These are phyloP conservation scores for Leuciscus waleckii DNA, from an alignment of 2,797 vertebrate genomes.

Conservation along the genomic window DNA sequence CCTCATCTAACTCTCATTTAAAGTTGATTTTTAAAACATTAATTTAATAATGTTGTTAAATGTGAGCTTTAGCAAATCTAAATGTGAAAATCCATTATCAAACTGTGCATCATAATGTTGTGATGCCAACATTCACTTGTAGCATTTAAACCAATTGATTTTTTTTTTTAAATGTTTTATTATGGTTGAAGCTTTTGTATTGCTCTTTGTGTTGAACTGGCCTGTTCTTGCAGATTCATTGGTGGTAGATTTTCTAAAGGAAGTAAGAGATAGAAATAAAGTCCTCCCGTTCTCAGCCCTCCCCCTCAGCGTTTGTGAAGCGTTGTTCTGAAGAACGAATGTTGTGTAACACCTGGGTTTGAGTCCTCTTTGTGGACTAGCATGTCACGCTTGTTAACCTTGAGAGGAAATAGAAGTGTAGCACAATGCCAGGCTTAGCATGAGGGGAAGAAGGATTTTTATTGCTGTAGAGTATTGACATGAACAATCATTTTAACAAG, in stretches of 20 bases:
- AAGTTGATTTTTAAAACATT: not conserved
- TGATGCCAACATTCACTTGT: not conserved
- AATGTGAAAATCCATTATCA: not conserved
- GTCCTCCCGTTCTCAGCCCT: slow-evolving; percentile 3
- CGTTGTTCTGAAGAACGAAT: slow-evolving; percentile 47
- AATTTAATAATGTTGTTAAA: not conserved
- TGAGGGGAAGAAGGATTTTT: slow-evolving; percentile 45
- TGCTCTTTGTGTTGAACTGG: not conserved
- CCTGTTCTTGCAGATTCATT: slow-evolving; percentile 28
- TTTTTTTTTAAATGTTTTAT: not conserved
- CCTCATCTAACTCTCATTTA: not conserved
- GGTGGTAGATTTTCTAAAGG: not conserved
- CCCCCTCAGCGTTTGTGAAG: slow-evolving; percentile 20
- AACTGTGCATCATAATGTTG: not conserved
- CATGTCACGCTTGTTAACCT: slow-evolving; percentile 34
- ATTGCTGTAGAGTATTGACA: slow-evolving; percentile 49
- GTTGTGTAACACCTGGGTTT: slow-evolving; percentile 59
- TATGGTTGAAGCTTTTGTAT: slow-evolving; percentile 25
- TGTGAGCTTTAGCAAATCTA: not conserved
- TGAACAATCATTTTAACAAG: slow-evolving; percentile 22
- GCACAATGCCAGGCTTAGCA: slow-evolving; percentile 51
- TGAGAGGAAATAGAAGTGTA: slow-evolving; percentile 50
- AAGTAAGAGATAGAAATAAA: slow-evolving; percentile 12
- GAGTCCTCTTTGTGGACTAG: slow-evolving; percentile 24
- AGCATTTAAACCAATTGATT: not conserved